Evolutionary conservation across 2,797 vertebrate species (phyloP).

Genomic region (Hapalemur alaotrensis): DNA sequence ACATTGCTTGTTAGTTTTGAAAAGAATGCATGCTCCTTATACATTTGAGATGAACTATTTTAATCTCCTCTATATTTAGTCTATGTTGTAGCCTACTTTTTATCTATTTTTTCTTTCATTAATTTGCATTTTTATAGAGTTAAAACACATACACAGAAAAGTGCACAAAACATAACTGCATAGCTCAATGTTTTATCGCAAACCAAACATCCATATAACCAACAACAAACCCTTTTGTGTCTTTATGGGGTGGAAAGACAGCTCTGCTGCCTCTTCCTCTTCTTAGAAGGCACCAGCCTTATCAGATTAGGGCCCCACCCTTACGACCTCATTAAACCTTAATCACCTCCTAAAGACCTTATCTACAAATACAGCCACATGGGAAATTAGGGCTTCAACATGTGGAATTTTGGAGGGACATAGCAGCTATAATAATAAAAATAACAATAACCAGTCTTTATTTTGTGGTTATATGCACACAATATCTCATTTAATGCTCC

Average conservation of each 20-base stretch:
- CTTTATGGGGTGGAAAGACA: neutral
- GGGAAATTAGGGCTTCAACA: neutral
- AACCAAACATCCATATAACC: neutral
- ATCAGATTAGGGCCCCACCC: neutral
- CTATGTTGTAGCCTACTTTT: conserved; percentile 8
- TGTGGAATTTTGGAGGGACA: neutral
- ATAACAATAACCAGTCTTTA: neutral
- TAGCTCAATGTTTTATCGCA: neutral
- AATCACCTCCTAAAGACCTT: neutral
- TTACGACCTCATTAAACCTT: neutral
- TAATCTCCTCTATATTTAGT: neutral
- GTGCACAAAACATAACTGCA: neutral
- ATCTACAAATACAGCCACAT: neutral
- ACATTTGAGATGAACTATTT: neutral
- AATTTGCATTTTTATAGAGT: neutral
- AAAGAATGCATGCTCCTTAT: neutral
- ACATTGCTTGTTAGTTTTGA: neutral
- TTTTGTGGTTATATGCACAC: neutral
- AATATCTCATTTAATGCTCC: neutral
- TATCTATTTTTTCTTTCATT: conserved; percentile 36
- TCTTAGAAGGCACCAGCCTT: neutral
- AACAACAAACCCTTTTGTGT: neutral
- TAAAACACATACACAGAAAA: conserved; percentile 22
- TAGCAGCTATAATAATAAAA: neutral
- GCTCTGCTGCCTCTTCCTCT: neutral